Evolutionary conservation across 2,888 invertebrate genomes (phyloP), one percentile per base, ranked within the genome.

Genomic region (Portevinia maculata): DNA sequence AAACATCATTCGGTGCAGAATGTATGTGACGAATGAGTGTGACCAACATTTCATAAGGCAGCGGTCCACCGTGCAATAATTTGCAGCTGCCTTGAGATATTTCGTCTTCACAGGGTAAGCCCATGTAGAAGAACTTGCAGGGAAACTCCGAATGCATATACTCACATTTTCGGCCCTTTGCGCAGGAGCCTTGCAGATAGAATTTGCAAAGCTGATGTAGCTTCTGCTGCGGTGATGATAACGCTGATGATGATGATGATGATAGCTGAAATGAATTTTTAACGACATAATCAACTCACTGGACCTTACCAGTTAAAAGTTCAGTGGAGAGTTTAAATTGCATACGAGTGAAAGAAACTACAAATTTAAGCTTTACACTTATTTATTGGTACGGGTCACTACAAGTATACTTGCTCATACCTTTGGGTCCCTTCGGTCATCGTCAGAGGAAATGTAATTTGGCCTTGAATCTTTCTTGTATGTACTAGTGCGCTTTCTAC

Each of bases 141-240:
- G 83, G 83, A 39, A 83, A 83, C 37, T 83, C 67, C 7, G 83
- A 83, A 13, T 83, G 83, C 83, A 83, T 83, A 13, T 83, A 83
- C 62, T 78, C 73, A 50, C 83, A 83, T 1, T 8, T 41, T 5
- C 7, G 30, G 3, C 41, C 50, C 52, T 78, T 83, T 13, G 57
- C 71, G 11, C 83, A 83, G 9, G 48, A 39, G 6, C 62, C 44
- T 67, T 55, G 44, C 0, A 78, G n/a, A 19, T 78, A 83, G 39
- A 83, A 83, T 30, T 83, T 83, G 30, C 83, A 83, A 8, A 83
- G 50, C 9, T 83, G 83, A 11, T 71, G 37, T 3, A 60, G 60
- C 28, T 83, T 83, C 17, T 48, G 17, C 17, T n/a, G 55, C 15
- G 9, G 34, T 7, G 53, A 41, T 1, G 59, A 48, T 15, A 24